Percentiles rank a stretch among this genome's conserved stretches.
These are phyloP conservation scores for Seriola quinqueradiata DNA, from an alignment of 2,113 vertebrate genomes.

Conservation along the genomic window DNA sequence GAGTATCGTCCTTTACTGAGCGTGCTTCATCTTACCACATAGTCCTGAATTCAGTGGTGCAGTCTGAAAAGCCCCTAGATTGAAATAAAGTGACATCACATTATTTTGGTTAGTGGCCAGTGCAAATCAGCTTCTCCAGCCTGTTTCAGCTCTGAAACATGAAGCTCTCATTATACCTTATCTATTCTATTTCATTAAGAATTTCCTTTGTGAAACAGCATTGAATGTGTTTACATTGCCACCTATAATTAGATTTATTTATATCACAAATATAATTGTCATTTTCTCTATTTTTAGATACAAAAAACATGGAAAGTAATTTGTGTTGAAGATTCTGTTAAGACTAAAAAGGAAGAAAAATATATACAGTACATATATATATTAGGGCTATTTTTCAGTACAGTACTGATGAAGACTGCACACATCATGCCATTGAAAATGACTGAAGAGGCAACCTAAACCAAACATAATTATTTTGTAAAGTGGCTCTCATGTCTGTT, in stretches of 20 bases:
- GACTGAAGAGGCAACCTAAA: slow-evolving; percentile 27
- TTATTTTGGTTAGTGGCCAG: slow-evolving; percentile 76
- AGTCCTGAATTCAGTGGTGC: slow-evolving; percentile 53
- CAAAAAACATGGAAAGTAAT: slow-evolving; percentile 37
- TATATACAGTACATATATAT: background rate
- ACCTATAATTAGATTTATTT: slow-evolving; percentile 24
- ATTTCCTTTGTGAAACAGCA: slow-evolving; percentile 47
- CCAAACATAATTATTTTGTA: background rate
- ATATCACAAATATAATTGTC: slow-evolving; percentile 59
- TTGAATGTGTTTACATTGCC: slow-evolving; percentile 42
- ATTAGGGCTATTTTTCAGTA: slow-evolving; percentile 45
- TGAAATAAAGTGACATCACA: slow-evolving; percentile 76
- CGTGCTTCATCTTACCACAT: background rate
- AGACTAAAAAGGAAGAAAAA: slow-evolving; percentile 30
- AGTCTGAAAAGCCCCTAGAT: slow-evolving; percentile 59
- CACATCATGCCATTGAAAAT: background rate
- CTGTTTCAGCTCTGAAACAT: slow-evolving; percentile 27
- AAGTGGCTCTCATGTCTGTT: slow-evolving; percentile 33
- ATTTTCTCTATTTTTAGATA: slow-evolving; percentile 42
- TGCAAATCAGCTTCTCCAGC: slow-evolving; percentile 65
- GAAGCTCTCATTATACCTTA: slow-evolving; percentile 33
- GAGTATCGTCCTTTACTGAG: slow-evolving; percentile 18
- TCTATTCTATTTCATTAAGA: slow-evolving; percentile 5
- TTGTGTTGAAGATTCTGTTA: slow-evolving; percentile 27
- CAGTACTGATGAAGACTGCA: slow-evolving; percentile 51